Conservation (phyloP, 2,113 vertebrate species). For the Tylochromis polylepis region DNA sequence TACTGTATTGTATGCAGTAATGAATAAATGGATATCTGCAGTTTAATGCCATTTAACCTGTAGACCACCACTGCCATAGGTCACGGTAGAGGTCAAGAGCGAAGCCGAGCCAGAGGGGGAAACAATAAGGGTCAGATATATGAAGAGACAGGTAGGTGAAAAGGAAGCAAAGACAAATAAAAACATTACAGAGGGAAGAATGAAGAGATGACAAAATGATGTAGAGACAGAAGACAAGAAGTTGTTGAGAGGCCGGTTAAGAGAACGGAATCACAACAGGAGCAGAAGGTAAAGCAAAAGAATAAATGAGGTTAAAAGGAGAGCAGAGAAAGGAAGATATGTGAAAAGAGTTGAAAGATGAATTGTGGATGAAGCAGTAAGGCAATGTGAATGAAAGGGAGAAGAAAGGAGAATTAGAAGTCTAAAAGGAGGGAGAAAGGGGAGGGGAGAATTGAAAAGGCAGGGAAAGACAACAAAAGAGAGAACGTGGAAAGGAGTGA, state of each 20-base stretch:
- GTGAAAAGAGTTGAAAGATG: background rate
- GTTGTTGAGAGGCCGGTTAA: background rate
- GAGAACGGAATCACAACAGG: background rate
- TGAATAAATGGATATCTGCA: constrained; percentile 19
- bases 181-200: background rate
- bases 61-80: background rate
- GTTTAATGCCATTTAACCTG: constrained; percentile 37
- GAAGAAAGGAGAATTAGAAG: background rate
- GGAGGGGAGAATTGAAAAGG: background rate
- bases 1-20: constrained; percentile 1
- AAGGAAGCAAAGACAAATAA: background rate
- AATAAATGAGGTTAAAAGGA: background rate
- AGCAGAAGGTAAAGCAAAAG: background rate
- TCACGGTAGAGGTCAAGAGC: background rate
- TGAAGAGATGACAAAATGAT: background rate
- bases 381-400: background rate
- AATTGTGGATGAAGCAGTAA: background rate
- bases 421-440: background rate
- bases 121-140: background rate
- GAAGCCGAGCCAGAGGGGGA: background rate
- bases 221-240: background rate
- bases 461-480: background rate
- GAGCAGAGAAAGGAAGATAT: background rate
- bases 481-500: background rate
- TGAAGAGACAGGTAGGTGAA: background rate